Conservation (phyloP, 2,888 invertebrate species). For the Lucinisca nassula region DNA sequence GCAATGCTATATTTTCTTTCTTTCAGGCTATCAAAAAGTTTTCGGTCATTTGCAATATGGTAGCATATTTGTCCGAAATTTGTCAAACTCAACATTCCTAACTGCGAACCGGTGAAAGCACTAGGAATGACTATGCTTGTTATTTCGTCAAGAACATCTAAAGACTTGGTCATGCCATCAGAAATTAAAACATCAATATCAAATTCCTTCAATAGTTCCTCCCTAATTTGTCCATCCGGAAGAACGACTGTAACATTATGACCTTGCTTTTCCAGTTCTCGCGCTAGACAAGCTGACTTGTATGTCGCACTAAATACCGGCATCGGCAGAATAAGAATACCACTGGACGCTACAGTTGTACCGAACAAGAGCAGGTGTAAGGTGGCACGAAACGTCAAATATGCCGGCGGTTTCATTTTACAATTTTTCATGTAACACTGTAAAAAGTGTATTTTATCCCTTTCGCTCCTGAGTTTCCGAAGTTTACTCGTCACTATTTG, state of each 20-base stretch:
- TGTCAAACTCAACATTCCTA: not conserved
- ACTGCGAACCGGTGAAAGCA: not conserved
- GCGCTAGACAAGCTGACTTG: not conserved
- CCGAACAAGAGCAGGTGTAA: too few relatives aligned
- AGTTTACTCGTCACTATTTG: too few relatives aligned
- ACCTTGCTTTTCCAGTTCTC: not conserved
- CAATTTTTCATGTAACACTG: too few relatives aligned
- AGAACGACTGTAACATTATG: not conserved
- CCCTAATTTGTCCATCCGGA: not conserved
- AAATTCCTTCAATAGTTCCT: not conserved
- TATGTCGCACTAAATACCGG: not conserved
- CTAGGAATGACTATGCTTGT: not conserved
- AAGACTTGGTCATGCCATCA: not conserved
- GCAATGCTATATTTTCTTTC: not conserved
- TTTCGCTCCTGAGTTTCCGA: too few relatives aligned
- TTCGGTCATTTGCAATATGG: not conserved
- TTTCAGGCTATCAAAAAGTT: not conserved
- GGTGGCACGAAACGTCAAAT: too few relatives aligned
- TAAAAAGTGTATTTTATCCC: too few relatives aligned
- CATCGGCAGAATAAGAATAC: not conserved
- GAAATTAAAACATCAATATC: not conserved
- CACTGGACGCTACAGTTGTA: too few relatives aligned
- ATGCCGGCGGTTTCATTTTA: too few relatives aligned
- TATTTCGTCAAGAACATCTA: not conserved
- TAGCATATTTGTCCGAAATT: not conserved